Base-by-base conservation (phyloP, 2,888 invertebrate species). In the Stomorhina lunata region DNA sequence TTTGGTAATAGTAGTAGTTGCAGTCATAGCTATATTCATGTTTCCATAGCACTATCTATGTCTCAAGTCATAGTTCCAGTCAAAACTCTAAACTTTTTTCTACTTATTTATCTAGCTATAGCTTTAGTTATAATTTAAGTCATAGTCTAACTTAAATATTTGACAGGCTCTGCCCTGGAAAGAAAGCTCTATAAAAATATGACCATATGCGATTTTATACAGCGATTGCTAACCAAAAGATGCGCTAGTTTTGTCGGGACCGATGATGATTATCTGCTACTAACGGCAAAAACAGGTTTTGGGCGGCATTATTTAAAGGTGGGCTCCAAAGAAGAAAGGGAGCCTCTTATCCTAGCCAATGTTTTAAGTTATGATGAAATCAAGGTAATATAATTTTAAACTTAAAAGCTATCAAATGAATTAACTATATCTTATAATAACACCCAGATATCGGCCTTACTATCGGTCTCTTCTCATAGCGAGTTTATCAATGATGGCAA, bases 361-460 rank as follows among this genome's bases (percentile, higher is more conserved):
- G 92, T 92, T 81, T 86, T 93, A 37, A 92, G 92, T 61, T 93
- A 93, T 86, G 92, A 92, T 84, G 93, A 93, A 88, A 91, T 93
- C 12, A 93, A 93, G 86, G 85, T 93, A 55, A 45, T 27, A 10
- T 17, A 15, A 61, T 12, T 15, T 10, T 25, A 15, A 25, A 45
- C 0, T 10, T 32, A 45, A 20, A 20, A 43, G 32, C 27, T 7
- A 15, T 20, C 25, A 10, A 17, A 50, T 2, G n/a, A n/a, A n/a
- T n/a, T n/a, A n/a, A n/a, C n/a, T n/a, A n/a, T n/a, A n/a, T n/a
- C n/a, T n/a, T n/a, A n/a, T 37, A 43, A 2, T 29, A 29, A 10
- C 17, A 10, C 59, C 17, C 25, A 85, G 84, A 80, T 85, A n/a
- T 92, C 92, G 0, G 91, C 92, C 0, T 90, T 92, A 81, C 86